phyloP scores from a whole-genome alignment of 2,113 vertebrate species.

The Ceuthmochares aereus region DNA sequence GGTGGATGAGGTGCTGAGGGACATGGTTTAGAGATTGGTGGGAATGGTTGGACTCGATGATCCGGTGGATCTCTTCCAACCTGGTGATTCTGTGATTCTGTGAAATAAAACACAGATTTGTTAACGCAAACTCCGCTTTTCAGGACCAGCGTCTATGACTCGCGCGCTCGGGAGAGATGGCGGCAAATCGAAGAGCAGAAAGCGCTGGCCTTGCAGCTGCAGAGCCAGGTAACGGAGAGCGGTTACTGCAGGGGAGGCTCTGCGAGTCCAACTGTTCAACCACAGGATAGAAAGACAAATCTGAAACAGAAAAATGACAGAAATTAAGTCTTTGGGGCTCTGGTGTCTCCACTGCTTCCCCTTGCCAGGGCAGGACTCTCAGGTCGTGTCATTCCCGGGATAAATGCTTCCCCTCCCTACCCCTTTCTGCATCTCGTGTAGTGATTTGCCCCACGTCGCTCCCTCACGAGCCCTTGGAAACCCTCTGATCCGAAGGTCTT shows the following conservation, averaged over 20 bases:
- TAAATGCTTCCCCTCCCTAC: fast-evolving
- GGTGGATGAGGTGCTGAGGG: too few relatives aligned
- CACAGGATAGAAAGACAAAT: fast-evolving
- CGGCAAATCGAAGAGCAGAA: constrained; percentile 93
- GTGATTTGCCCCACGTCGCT: fast-evolving
- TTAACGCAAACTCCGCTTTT: not conserved
- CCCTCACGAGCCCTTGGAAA: not conserved
- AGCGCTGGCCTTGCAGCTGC: constrained; percentile 85
- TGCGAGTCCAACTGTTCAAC: fast-evolving
- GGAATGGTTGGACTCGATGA: too few relatives aligned
- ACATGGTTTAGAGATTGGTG: too few relatives aligned
- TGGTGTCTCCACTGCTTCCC: not conserved
- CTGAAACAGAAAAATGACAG: not conserved
- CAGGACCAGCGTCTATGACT: constrained; percentile 95
- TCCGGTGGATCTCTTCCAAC: too few relatives aligned
- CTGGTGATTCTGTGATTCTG: too few relatives aligned
- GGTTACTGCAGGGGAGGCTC: fast-evolving
- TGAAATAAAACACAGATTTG: fast-evolving
- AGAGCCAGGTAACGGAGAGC: constrained; percentile 81
- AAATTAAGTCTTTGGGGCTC: fast-evolving
- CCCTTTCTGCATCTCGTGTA: not conserved
- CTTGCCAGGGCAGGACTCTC: not conserved
- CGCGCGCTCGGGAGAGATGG: constrained; percentile 90
- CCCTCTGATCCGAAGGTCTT: not conserved
- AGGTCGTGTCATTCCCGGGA: fast-evolving